A percentile compares a stretch with the other conserved stretches of the same genome.
phyloP scores from a whole-genome alignment of 2,797 vertebrate species.

The Poeciliopsis presidionis region DNA sequence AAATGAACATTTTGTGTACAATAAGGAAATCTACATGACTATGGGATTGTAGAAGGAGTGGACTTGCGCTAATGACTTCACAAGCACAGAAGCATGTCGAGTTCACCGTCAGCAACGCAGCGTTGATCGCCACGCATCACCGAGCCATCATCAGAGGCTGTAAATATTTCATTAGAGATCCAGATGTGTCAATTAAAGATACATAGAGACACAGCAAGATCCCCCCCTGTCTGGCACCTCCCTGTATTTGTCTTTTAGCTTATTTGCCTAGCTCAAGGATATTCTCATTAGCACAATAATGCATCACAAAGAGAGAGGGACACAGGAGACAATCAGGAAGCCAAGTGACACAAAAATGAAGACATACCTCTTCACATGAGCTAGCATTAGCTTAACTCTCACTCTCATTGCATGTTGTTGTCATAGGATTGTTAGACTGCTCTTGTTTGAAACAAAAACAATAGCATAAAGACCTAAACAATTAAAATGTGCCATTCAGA shows the following conservation, averaged over 20 bases:
- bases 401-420: neutral
- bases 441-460: neutral
- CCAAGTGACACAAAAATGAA: slow-evolving; percentile 58
- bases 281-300: slow-evolving; percentile 84
- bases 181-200: slow-evolving; percentile 84
- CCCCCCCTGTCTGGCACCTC: slow-evolving; percentile 51
- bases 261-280: slow-evolving; percentile 74
- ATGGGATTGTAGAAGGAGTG: slow-evolving; percentile 22
- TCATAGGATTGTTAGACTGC: neutral
- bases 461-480: neutral
- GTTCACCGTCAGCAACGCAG: slow-evolving; percentile 70
- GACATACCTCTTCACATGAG: slow-evolving; percentile 20
- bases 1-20: no score
- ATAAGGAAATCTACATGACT: neutral
- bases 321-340: slow-evolving; percentile 56
- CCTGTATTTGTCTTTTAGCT: slow-evolving; percentile 72
- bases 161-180: slow-evolving; percentile 82
- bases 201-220: slow-evolving; percentile 62
- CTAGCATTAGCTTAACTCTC: neutral
- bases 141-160: slow-evolving; percentile 65
- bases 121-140: slow-evolving; percentile 57
- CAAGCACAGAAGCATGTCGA: slow-evolving; percentile 64
- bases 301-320: slow-evolving; percentile 72
- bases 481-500: neutral
- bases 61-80: slow-evolving; percentile 62